Base-by-base conservation (phyloP, 2,113 vertebrate genomes). In the Rhinoderma darwinii region DNA sequence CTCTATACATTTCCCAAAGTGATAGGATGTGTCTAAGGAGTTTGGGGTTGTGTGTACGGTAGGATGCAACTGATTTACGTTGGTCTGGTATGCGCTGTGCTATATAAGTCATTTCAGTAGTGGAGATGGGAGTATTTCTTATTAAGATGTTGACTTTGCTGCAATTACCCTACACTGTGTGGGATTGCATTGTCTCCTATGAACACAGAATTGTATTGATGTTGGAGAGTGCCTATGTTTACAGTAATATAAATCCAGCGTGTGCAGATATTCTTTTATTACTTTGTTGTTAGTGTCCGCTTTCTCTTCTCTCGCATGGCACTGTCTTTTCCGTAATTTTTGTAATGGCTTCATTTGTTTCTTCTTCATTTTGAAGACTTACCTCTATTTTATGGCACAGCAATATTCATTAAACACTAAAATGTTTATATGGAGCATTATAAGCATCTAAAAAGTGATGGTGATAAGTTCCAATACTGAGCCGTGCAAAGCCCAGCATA, bases 201-300 rank as follows among this genome's bases (percentile, higher is more conserved):
- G 80, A 82, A 35, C 59, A 30, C 56, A 82, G 59, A 25, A 41
- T 18, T 18, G n/a, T 82, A 66, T 82, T 82, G 44, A 20, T 81
- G 61, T 82, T 82, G 80, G 80, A 66, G 22, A 15, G 47, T 32
- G 41, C n/a, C 41, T 82, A 2, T 68, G 80, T 32, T 68, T 47
- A 32, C 61, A 43, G n/a, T 68, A 47, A 68, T 68, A 66, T 44
- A 82, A 82, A 43, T 68, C 80, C 18, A 14, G 41, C 6, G 5
- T 43, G 35, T 66, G 80, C 80, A 82, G 39, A 66, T 82, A 82
- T 44, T 44, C 73, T 9, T 18, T 5, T 12, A 39, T 39, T 37
- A 17, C 32, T 35, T 8, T 79, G 44, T 15, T 37, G 32, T n/a
- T n/a, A n/a, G 25, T 15, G 41, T 3, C 61, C 32, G 4, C 1